Evolutionary conservation across 2,797 vertebrate species (phyloP), one percentile per base, ranked within the genome.

Genomic region (Oreonectes daqikongensis): DNA sequence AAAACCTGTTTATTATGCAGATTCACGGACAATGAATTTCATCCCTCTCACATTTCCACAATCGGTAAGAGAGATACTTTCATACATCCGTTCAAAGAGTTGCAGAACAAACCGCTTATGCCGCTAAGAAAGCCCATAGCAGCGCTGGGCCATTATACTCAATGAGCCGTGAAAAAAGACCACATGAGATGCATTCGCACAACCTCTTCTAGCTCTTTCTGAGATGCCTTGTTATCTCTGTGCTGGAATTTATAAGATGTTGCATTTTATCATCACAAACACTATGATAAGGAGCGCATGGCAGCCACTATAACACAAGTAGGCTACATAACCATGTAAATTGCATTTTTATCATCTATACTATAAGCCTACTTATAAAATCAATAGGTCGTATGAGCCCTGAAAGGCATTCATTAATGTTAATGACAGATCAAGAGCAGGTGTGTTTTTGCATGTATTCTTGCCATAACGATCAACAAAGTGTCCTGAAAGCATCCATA

Each of bases 11-110:
- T 99, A 87, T 92, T 98, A 69, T 98, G 96, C 93, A 94, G 96
- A 91, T 98, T 98, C 92, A 98, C 97, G 83, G 97, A 99, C 94
- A 98, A 97, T 92, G 95, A 96, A 90, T 99, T 99, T 86, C 96
- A 99, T 88, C 93, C 97, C 67, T 95, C 97, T 81, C 96, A 98
- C 89, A 99, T 99, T 91, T 98, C 97, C 86, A 99, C 97, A 82
- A 98, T 98, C 90, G 96, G 96, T 97, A 95, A 96, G 95, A 84
- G 69, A 79, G 84, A 61, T 67, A 32, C 18, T 32, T 42, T 69
- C 46, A 69, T 69, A 59, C 57, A 77, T 70, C 17, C 24, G n/a
- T 70, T 63, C 32, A 61, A 69, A 77, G 66, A 64, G 74, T 69
- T 69, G 65, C 74, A 48, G 53, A 76, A 69, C 53, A 59, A 69